These are phyloP conservation scores for Resseliella maxima DNA, from an alignment of 2,888 invertebrate genomes.

Conservation along the genomic window DNA sequence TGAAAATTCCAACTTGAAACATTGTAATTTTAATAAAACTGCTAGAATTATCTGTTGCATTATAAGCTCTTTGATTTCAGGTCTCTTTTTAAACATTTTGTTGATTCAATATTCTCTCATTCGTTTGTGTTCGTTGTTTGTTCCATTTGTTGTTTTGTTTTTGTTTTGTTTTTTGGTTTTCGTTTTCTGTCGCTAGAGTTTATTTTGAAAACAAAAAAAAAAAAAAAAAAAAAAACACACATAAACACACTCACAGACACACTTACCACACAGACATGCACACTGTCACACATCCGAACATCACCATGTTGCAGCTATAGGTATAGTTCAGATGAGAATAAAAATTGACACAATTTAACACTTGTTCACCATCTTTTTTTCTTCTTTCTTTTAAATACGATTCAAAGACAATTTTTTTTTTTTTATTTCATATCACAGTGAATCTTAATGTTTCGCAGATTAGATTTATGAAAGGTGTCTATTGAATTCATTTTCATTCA, in stretches of 20 bases:
- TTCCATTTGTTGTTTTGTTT: too few species aligned
- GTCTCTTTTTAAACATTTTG: background rate
- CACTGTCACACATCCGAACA: conserved; percentile 11
- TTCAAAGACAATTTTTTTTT: background rate
- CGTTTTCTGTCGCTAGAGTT: background rate
- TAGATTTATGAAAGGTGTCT: too few species aligned
- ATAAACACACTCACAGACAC: background rate
- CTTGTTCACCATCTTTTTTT: background rate
- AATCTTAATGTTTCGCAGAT: too few species aligned
- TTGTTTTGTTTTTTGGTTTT: background rate
- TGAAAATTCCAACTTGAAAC: too few species aligned
- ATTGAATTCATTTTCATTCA: too few species aligned
- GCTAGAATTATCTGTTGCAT: background rate
- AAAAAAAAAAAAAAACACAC: too few species aligned
- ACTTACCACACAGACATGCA: background rate
- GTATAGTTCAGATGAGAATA: background rate
- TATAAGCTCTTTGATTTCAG: background rate
- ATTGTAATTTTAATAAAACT: too few species aligned
- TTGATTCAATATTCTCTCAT: background rate
- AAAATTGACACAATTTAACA: conserved; percentile 11
- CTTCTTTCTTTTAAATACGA: background rate
- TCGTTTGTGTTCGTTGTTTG: background rate
- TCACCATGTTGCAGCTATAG: background rate
- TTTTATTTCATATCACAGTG: too few species aligned
- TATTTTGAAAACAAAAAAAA: too few species aligned